Evolutionary conservation across 2,888 invertebrate species (phyloP).

Genomic region (Ptychoptera albimana): DNA sequence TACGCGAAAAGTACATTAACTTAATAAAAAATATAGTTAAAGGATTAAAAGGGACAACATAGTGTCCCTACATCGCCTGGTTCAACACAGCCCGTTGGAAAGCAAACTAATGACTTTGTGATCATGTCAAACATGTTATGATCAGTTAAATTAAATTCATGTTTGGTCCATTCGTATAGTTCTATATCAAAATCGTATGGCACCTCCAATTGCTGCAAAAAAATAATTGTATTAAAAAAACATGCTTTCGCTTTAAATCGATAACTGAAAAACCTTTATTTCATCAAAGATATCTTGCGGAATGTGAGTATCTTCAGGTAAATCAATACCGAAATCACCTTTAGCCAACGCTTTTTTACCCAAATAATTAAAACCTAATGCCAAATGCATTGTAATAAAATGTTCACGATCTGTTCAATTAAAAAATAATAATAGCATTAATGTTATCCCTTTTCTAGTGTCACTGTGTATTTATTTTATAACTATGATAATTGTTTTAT

Average conservation of each 20-base stretch:
- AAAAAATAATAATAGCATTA: too few species aligned
- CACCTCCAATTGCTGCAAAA: background rate
- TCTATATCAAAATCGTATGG: background rate
- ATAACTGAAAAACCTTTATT: too few species aligned
- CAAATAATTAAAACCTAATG: too few species aligned
- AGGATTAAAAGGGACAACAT: conserved; percentile 7
- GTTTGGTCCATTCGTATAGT: background rate
- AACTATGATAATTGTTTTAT: too few species aligned
- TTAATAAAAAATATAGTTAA: background rate
- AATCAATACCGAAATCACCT: background rate
- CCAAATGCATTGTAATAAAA: too few species aligned
- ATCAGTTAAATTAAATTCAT: background rate
- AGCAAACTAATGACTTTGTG: conserved; percentile 2
- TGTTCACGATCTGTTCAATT: too few species aligned
- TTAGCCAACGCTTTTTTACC: too few species aligned
- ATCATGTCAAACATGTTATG: background rate
- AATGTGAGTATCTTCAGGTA: background rate
- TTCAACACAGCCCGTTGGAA: conserved; percentile 6
- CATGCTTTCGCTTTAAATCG: too few species aligned
- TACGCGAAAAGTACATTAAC: too few species aligned
- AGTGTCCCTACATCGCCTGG: conserved; percentile 6
- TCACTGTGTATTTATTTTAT: too few species aligned
- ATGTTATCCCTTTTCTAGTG: too few species aligned
- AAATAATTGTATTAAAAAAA: background rate
- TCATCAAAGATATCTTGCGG: background rate